Percentiles rank a stretch among this genome's conserved stretches.
Evolutionary conservation across 2,797 vertebrate genomes (phyloP).

Genomic region (Ceyx erithaca): DNA sequence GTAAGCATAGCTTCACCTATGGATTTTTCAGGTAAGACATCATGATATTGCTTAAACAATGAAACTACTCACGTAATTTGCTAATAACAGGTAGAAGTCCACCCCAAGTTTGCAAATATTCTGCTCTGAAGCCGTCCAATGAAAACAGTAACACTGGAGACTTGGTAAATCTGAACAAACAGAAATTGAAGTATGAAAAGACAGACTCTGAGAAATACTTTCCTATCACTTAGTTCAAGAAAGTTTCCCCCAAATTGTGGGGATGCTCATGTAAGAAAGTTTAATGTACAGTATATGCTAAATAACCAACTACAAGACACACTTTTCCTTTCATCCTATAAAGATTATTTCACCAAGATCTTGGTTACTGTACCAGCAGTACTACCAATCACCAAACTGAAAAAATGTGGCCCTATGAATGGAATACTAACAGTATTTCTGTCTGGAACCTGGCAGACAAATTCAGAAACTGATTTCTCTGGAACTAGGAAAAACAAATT

Average conservation of each 20-base stretch:
- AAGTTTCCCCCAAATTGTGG: neutral
- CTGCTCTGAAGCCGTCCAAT: slow-evolving; percentile 93
- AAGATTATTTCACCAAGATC: neutral
- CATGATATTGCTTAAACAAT: neutral
- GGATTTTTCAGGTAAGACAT: neutral
- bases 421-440: neutral
- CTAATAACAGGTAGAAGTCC: slow-evolving; percentile 87
- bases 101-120: slow-evolving; percentile 88
- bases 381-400: neutral
- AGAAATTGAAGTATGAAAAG: slow-evolving; percentile 52
- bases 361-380: neutral
- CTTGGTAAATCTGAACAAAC: slow-evolving; percentile 84
- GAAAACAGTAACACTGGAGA: slow-evolving; percentile 93
- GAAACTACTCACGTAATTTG: slow-evolving; percentile 90
- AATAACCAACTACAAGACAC: neutral
- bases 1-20: neutral
- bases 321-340: neutral
- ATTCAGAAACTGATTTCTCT: neutral
- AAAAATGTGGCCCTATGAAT: neutral
- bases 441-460: neutral
- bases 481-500: neutral
- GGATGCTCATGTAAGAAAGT: neutral
- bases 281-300: neutral
- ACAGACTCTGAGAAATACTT: slow-evolving; percentile 10
- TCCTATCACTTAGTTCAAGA: neutral